These are phyloP conservation scores for Caenorhabditis sinica DNA, from an alignment of 2,888 invertebrate genomes.

Conservation along the genomic window DNA sequence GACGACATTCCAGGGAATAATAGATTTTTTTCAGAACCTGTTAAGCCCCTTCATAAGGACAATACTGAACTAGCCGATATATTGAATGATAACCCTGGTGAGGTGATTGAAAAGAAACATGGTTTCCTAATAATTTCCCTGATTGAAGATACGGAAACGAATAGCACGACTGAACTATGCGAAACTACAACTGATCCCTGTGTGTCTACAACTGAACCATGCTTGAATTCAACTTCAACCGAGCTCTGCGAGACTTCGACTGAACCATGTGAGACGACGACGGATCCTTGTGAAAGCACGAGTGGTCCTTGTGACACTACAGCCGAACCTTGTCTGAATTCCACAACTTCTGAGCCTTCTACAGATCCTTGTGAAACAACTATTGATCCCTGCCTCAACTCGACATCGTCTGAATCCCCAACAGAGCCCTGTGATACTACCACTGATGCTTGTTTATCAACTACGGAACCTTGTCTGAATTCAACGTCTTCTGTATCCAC, in stretches of 20 bases:
- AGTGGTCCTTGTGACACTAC: slow-evolving; percentile 11
- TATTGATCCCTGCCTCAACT: neutral
- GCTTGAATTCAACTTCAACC: neutral
- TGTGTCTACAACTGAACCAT: neutral
- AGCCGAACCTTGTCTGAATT: neutral
- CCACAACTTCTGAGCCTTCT: neutral
- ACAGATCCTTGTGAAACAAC: neutral
- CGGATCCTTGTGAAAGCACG: neutral
- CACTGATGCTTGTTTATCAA: neutral
- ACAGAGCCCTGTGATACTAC: neutral
- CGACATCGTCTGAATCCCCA: no score
- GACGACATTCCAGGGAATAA: neutral
- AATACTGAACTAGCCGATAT: no score
- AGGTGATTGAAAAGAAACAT: no score
- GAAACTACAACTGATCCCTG: slow-evolving; percentile 6
- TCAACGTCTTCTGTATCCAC: no score
- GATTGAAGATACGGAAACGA: no score
- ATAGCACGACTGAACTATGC: neutral
- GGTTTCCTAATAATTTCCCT: no score
- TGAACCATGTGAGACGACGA: slow-evolving; percentile 1
- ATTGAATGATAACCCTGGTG: no score
- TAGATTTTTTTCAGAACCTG: no score
- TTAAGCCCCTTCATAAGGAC: neutral
- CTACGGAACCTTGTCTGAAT: slow-evolving; percentile 12
- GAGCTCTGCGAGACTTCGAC: neutral